These are phyloP conservation scores for Holothuria leucospilota DNA, from an alignment of 53 echinoderm and acorn worm species.

Conservation along the genomic window DNA sequence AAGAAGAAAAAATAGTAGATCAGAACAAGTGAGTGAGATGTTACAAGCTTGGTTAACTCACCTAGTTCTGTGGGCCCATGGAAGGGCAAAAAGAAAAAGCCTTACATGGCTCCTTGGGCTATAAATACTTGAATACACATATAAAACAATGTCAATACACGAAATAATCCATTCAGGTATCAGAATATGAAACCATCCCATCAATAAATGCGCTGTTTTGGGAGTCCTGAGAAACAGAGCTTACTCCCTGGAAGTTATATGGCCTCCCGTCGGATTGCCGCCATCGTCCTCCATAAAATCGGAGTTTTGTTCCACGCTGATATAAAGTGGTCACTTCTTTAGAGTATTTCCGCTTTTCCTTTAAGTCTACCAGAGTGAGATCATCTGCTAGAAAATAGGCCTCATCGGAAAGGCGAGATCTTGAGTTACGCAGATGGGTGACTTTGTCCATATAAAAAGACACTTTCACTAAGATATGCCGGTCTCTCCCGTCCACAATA, in stretches of 20 bases:
- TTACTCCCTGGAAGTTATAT: background rate
- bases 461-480: too few species aligned
- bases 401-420: too few species aligned
- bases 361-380: too few species aligned
- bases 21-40: constrained; percentile 6
- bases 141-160: too few species aligned
- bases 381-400: too few species aligned
- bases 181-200: background rate
- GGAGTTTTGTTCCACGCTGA: too few species aligned
- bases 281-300: background rate
- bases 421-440: too few species aligned
- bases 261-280: background rate
- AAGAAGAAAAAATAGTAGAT: background rate
- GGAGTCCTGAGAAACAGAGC: background rate
- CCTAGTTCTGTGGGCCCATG: constrained; percentile 29
- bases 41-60: constrained; percentile 4
- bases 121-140: background rate
- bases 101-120: constrained; percentile 31
- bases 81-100: constrained; percentile 1
- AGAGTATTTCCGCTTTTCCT: too few species aligned
- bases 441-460: too few species aligned
- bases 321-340: too few species aligned
- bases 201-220: background rate
- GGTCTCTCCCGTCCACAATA: too few species aligned
- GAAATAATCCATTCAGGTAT: background rate